Percentiles rank a stretch among this genome's conserved stretches.
These are phyloP conservation scores for Eurystomus gularis DNA, from an alignment of 2,113 vertebrate species.

Conservation along the genomic window DNA sequence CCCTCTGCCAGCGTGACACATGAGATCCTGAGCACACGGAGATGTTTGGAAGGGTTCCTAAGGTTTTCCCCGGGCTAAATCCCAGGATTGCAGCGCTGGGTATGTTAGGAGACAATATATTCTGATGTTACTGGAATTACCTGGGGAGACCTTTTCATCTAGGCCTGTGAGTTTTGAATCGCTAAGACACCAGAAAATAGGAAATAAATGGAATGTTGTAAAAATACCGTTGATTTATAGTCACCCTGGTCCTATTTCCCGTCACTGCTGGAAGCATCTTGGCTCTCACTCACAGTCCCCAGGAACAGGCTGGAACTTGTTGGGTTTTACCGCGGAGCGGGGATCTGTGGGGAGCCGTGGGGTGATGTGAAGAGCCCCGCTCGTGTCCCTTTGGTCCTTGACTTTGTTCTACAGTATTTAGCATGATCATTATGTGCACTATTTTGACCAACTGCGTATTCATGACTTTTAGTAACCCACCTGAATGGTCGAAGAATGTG, in stretches of 20 bases:
- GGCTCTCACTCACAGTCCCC: background rate
- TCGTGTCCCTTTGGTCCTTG: slow-evolving; percentile 67
- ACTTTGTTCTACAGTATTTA: slow-evolving; percentile 88
- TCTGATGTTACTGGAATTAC: background rate
- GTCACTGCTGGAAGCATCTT: background rate
- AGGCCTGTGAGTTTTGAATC: background rate
- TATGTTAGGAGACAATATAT: rapidly evolving
- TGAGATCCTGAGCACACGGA: too few relatives aligned
- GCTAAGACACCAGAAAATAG: background rate
- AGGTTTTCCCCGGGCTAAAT: background rate
- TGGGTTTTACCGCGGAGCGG: rapidly evolving
- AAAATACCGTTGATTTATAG: background rate
- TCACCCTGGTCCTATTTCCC: background rate
- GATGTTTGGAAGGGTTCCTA: too few relatives aligned
- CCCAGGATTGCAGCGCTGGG: background rate
- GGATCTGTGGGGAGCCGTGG: background rate
- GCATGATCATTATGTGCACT: slow-evolving; percentile 99
- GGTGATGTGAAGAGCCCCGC: background rate
- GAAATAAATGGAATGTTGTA: background rate
- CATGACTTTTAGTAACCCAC: slow-evolving; percentile 99
- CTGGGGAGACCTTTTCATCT: background rate
- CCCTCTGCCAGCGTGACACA: background rate
- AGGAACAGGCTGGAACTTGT: rapidly evolving
- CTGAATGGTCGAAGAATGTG: slow-evolving; percentile 98
- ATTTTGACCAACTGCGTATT: slow-evolving; percentile 99